Evolutionary conservation across 2,113 vertebrate genomes (phyloP), one percentile per base, ranked within the genome.

Genomic region (Capreolus pygargus): DNA sequence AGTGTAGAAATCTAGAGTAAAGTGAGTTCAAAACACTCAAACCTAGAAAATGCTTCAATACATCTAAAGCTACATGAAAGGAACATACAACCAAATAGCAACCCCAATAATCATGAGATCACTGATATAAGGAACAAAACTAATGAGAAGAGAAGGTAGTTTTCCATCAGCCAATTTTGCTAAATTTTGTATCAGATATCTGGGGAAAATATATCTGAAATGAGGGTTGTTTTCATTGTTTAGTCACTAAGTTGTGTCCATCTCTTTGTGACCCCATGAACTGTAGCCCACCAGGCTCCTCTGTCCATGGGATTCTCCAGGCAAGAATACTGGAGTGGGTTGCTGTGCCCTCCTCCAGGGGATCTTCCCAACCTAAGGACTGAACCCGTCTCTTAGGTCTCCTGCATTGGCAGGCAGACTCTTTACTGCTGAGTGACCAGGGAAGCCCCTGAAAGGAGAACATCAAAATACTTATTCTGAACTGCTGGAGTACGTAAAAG

Each of bases 1-100:
- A 96, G 94, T 54, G 25, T 27, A 95, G 95, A 97, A 85, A 97
- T 92, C 87, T 58, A 92, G 92, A 97, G 96, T 93, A 89, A 88
- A 81, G 16, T 79, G 54, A 88, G 7, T 92, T 85, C n/a, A 87
- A 94, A 94, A 94, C 54, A 96, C 4, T 15, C 54, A 82, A 43
- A 6, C 86, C 78, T 93, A 94, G 58, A 94, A 88, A 88, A 95
- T 85, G 78, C 33, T 81, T 93, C 89, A 91, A n/a, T 33, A 43
- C 2, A 55, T 60, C 50, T 23, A 57, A 83, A 60, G 45, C 61
- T 95, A 93, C 25, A 52, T 2, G n/a, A 94, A 94, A 87, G 45
- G 43, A 83, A 86, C 13, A 78, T 17, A 39, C 3, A 93, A 54
- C 28, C 86, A 60, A 90, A 89, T 39, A 57, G 52, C 84, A 97